These are phyloP conservation scores for Sebastes vulpes DNA, from an alignment of 2,797 vertebrate genomes.

Conservation along the genomic window DNA sequence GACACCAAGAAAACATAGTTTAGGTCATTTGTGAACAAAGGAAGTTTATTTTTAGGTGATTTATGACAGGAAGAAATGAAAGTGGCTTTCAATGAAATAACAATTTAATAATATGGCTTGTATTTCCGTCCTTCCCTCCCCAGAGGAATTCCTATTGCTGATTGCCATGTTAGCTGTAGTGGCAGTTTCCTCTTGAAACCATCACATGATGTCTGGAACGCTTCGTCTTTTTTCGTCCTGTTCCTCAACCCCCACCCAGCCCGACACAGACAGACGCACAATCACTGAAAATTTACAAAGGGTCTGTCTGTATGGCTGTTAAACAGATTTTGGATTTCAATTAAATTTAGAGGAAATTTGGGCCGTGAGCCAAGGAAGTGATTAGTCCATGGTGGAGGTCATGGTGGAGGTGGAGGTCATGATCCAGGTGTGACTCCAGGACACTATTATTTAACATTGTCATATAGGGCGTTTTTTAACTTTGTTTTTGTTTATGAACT, in stretches of 20 bases:
- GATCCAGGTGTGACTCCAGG: slow-evolving; percentile 1
- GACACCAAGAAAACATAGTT: slow-evolving; percentile 1
- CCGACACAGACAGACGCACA: slow-evolving; percentile 15
- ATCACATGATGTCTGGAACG: slow-evolving; percentile 63
- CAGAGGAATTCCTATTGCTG: slow-evolving; percentile 19
- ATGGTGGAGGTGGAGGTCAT: background rate
- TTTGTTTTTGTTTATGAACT: background rate
- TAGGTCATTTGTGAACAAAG: slow-evolving; percentile 9
- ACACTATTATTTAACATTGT: background rate
- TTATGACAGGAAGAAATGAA: background rate
- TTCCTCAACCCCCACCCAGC: background rate
- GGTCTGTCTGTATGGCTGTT: slow-evolving; percentile 24
- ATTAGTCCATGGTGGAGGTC: background rate
- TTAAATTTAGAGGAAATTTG: slow-evolving; percentile 23
- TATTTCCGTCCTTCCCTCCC: slow-evolving; percentile 18
- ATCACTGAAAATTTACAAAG: slow-evolving; percentile 24
- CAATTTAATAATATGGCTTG: slow-evolving; percentile 5
- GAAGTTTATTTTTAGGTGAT: background rate
- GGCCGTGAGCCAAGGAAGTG: background rate
- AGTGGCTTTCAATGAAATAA: slow-evolving; percentile 10
- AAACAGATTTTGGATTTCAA: slow-evolving; percentile 16
- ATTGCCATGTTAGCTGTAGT: slow-evolving; percentile 17
- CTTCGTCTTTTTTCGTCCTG: slow-evolving; percentile 12
- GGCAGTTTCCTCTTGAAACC: slow-evolving; percentile 52
- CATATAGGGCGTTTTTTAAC: background rate